Evolutionary conservation across 2,888 invertebrate species (phyloP).

Genomic region (Tetrapedia diversipes): DNA sequence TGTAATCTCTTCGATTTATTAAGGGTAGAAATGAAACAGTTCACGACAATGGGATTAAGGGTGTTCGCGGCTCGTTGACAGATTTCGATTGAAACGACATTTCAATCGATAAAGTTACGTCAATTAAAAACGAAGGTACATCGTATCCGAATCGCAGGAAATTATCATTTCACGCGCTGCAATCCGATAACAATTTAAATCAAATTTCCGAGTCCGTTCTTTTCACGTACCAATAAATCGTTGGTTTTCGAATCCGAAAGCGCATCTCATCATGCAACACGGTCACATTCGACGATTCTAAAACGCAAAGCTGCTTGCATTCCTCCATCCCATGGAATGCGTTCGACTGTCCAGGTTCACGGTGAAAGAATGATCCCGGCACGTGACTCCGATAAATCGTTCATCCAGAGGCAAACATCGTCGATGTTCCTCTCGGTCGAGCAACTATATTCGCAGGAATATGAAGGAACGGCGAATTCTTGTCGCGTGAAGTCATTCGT

Average conservation of each 20-base stretch:
- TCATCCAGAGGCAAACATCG: conserved; percentile 26
- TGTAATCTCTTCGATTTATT: too few relatives aligned
- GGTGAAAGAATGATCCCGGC: conserved; percentile 40
- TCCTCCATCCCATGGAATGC: conserved; percentile 15
- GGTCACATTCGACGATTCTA: conserved; percentile 32
- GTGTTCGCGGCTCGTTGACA: too few relatives aligned
- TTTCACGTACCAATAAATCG: too few relatives aligned
- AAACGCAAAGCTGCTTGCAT: conserved; percentile 43
- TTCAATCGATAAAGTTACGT: too few relatives aligned
- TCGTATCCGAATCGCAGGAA: too few relatives aligned
- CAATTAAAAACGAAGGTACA: too few relatives aligned
- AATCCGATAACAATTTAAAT: too few relatives aligned
- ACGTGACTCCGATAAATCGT: conserved; percentile 55
- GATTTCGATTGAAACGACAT: too few relatives aligned
- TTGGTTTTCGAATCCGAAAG: neutral
- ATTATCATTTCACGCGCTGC: too few relatives aligned
- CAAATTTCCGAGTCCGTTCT: too few relatives aligned
- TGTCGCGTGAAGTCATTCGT: neutral
- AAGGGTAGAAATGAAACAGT: too few relatives aligned
- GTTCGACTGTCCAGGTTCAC: conserved; percentile 33
- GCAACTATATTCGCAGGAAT: conserved; percentile 31
- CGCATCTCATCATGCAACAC: conserved; percentile 31
- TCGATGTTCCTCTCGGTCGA: conserved; percentile 16
- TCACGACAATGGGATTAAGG: too few relatives aligned
- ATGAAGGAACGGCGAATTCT: neutral